phyloP scores from a whole-genome alignment of 2,888 invertebrate species.

The Chydorus sphaericus region DNA sequence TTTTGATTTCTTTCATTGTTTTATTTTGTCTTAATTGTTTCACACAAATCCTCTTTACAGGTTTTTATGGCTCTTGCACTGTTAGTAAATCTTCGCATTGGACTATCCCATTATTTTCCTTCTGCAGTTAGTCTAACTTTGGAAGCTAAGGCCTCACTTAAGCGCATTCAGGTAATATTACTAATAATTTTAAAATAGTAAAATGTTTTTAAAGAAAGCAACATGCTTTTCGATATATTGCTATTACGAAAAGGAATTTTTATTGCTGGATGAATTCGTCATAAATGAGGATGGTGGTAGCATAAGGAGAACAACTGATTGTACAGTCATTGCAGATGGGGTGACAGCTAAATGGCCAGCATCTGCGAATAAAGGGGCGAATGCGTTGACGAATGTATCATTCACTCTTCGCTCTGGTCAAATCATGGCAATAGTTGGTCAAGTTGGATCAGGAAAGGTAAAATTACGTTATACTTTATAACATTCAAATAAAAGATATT shows the following conservation, averaged over 20 bases:
- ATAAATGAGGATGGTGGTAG: not conserved
- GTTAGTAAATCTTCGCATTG: constrained; percentile 68
- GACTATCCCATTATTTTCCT: constrained; percentile 41
- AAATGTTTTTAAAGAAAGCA: too few relatives aligned
- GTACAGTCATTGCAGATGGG: not conserved
- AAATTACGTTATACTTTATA: not conserved
- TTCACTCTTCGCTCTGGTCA: constrained; percentile 17
- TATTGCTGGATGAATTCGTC: not conserved
- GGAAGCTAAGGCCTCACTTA: not conserved
- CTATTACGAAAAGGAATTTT: too few relatives aligned
- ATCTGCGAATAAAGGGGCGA: not conserved
- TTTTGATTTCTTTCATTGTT: constrained; percentile 26
- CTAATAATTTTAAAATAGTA: too few relatives aligned
- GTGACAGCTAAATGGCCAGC: constrained; percentile 9
- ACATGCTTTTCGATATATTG: too few relatives aligned
- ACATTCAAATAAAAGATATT: not conserved
- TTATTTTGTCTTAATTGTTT: constrained; percentile 15
- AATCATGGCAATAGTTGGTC: constrained; percentile 51
- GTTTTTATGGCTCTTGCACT: constrained; percentile 74
- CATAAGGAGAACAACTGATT: too few relatives aligned
- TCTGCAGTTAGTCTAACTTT: not conserved
- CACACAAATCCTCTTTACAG: constrained; percentile 25
- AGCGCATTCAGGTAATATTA: not conserved
- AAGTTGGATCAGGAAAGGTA: constrained; percentile 60
- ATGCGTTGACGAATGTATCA: not conserved